Conservation (phyloP, 2,888 invertebrate genomes). For the Plagiodera versicolora region DNA sequence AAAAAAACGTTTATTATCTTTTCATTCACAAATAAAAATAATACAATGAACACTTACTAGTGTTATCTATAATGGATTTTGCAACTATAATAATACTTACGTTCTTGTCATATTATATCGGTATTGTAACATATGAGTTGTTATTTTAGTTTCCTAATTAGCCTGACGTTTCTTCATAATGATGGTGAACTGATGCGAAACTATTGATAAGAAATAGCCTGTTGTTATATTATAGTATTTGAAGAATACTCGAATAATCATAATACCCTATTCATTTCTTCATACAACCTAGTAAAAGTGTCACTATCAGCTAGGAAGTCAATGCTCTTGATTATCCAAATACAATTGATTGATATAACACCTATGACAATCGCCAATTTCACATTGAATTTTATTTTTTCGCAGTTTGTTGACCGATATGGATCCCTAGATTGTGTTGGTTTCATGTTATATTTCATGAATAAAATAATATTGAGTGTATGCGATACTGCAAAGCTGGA, state of each 20-base stretch:
- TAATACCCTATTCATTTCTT: neutral
- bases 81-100: neutral
- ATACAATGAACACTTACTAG: neutral
- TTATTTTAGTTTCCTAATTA: neutral
- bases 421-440: too few species aligned
- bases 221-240: neutral
- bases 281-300: too few species aligned
- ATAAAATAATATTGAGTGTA: too few species aligned
- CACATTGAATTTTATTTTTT: too few species aligned
- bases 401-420: too few species aligned
- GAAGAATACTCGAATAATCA: neutral
- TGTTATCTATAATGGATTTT: neutral
- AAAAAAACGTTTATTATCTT: neutral
- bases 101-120: neutral
- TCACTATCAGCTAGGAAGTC: too few species aligned
- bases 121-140: neutral
- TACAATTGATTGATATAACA: too few species aligned
- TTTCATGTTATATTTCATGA: too few species aligned
- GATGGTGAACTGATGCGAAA: neutral
- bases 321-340: too few species aligned
- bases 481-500: too few species aligned
- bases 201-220: neutral
- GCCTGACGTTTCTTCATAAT: neutral
- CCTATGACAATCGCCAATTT: too few species aligned
- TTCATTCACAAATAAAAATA: neutral